Evolutionary conservation across 2,888 invertebrate genomes (phyloP).

Genomic region (Corythucha ciliata): DNA sequence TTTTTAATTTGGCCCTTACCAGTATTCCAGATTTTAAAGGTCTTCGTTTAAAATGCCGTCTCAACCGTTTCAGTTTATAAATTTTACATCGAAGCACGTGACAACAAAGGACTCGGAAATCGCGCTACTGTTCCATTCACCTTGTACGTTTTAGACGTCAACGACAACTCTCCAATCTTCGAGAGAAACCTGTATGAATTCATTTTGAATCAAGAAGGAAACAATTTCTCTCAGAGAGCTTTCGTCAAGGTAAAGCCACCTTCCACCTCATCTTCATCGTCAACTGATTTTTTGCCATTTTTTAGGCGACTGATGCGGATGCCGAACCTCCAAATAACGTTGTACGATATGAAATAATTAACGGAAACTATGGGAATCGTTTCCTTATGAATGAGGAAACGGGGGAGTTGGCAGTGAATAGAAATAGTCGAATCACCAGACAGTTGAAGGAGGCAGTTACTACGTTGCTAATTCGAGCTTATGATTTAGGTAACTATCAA

Average conservation of each 20-base stretch:
- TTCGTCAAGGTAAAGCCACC: slow-evolving; percentile 51
- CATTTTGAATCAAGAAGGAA: slow-evolving; percentile 61
- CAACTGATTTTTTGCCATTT: background rate
- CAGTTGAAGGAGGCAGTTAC: slow-evolving; percentile 30
- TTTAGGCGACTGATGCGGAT: slow-evolving; percentile 67
- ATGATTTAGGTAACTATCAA: slow-evolving; percentile 56
- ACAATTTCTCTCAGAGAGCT: slow-evolving; percentile 67
- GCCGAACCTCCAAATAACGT: slow-evolving; percentile 76
- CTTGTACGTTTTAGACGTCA: slow-evolving; percentile 61
- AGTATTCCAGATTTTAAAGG: background rate
- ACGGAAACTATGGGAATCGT: slow-evolving; percentile 64
- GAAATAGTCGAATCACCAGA: slow-evolving; percentile 21
- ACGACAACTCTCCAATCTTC: slow-evolving; percentile 81
- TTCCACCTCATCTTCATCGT: background rate
- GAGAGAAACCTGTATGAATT: slow-evolving; percentile 70
- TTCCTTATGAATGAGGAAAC: slow-evolving; percentile 65
- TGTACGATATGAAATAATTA: slow-evolving; percentile 71
- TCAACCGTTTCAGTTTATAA: slow-evolving; percentile 50
- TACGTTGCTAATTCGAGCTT: slow-evolving; percentile 66
- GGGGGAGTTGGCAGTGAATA: slow-evolving; percentile 31
- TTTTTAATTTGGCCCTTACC: background rate
- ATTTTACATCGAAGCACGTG: slow-evolving; percentile 76
- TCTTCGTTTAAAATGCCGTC: background rate
- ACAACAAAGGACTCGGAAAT: slow-evolving; percentile 73
- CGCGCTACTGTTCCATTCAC: slow-evolving; percentile 62